Evolutionary conservation across 1,140 invertebrate species (phyloP).

Genomic region (Aricia agestis): DNA sequence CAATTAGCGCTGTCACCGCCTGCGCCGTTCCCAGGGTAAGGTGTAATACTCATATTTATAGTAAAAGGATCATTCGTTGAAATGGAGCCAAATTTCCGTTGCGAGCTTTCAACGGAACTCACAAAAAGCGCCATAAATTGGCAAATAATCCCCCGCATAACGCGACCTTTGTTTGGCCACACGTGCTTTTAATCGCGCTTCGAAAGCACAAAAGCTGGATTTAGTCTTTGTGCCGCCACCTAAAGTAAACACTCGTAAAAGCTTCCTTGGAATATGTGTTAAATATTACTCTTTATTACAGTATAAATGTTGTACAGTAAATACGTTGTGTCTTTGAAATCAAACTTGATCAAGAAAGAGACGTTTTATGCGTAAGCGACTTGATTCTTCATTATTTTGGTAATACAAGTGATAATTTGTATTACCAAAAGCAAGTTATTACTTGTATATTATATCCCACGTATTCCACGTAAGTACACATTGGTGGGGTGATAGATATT

Average conservation of each 20-base stretch:
- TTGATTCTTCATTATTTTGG: no score
- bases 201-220: slow-evolving; percentile 60
- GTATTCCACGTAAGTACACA: no score
- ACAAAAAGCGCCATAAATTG: slow-evolving; percentile 75
- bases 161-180: slow-evolving; percentile 75
- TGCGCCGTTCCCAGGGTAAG: neutral
- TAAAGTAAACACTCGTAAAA: slow-evolving; percentile 57
- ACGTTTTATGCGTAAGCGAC: no score
- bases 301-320: no score
- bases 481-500: no score
- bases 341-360: no score
- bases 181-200: slow-evolving; percentile 70
- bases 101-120: slow-evolving; percentile 67
- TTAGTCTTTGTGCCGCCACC: slow-evolving; percentile 48
- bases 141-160: slow-evolving; percentile 75
- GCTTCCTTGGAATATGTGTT: slow-evolving; percentile 42
- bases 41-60: slow-evolving; percentile 52
- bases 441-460: no score
- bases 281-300: slow-evolving; percentile 39
- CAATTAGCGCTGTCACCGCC: neutral
- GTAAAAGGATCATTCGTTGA: slow-evolving; percentile 73
- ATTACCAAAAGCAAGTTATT: no score
- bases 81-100: slow-evolving; percentile 73
- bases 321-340: no score
- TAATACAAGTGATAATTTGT: no score